Base-by-base conservation (phyloP, 92 coral and sea anemone species). In the Actinostola sp. region DNA sequence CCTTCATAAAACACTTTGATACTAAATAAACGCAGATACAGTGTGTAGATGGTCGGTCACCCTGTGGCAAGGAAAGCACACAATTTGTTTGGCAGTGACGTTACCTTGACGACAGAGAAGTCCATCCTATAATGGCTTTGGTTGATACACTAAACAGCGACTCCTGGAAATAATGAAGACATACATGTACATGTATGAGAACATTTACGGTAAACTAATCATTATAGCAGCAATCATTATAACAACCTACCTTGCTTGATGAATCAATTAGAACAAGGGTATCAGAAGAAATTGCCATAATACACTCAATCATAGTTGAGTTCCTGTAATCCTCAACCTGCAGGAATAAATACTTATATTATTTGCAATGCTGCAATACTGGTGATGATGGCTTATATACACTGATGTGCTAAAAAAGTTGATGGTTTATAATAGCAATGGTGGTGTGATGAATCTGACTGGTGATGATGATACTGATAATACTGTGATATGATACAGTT, bases 101-200 rank as follows among this genome's bases (percentile, higher is more conserved):
- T 61, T 87, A 93, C 98, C 92, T 93, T 66, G 91, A 87, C 2
- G 99, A 95, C 55, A 95, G 82, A 0, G 99, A 81, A 0, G 97
- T 95, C 99, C 99, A 95, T 10, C 97, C 99, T 51, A 95, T 88
- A 20, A 95, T 84, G 26, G 99, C 96, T 71, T 95, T 95, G 15
- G 92, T 73, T 36, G 97, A 92, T 42, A 95, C 93, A 78, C 97
- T 92, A 61, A 95, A 92, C 17, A 95, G 54, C 3, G 93, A 92
- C 82, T 95, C 97, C 99, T 95, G 68, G 8, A 63, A 15, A 53
- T 7, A 5, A 61, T 2, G 2, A 13, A 32, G 12, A 8, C 9
- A 32, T 58, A 9, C 64, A 52, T 52, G 59, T 19, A 52, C 10
- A 52, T 24, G 23, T 8, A 52, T 39, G 35, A 42, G 3, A 64